phyloP scores from a whole-genome alignment of 2,797 vertebrate species.

The Hozukius guyotensis region DNA sequence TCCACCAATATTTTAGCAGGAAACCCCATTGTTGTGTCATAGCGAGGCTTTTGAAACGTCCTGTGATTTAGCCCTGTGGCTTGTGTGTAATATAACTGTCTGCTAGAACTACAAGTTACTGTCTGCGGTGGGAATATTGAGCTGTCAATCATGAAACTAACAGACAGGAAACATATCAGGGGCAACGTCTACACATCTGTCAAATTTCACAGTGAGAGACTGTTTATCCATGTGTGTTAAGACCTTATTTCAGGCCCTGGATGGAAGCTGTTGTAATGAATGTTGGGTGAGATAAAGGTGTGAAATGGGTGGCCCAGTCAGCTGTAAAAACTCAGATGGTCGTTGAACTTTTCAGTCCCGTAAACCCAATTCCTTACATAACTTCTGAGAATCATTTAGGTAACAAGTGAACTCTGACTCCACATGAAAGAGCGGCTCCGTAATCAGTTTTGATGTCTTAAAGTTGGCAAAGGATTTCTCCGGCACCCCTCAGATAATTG shows the following conservation, averaged over 20 bases:
- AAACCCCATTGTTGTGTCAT: constrained; percentile 55
- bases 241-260: background rate
- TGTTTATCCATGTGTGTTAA: background rate
- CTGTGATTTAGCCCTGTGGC: constrained; percentile 46
- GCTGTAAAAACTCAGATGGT: constrained; percentile 43
- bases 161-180: constrained; percentile 7
- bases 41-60: constrained; percentile 25
- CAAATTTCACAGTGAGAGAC: background rate
- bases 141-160: constrained; percentile 26
- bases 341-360: constrained; percentile 42
- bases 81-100: constrained; percentile 49
- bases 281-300: constrained; percentile 18
- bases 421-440: constrained; percentile 57
- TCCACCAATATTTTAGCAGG: constrained; percentile 58
- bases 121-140: constrained; percentile 14
- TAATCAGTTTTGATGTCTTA: constrained; percentile 71
- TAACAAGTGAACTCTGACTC: constrained; percentile 74
- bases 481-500: constrained; percentile 60
- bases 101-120: constrained; percentile 18
- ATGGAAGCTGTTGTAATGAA: constrained; percentile 1
- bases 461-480: constrained; percentile 64
- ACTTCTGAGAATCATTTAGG: constrained; percentile 72
- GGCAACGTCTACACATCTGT: background rate
- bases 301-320: constrained; percentile 44
- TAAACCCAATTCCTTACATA: constrained; percentile 62